These are phyloP conservation scores for Sarcophaga rosellei DNA, from an alignment of 2,888 invertebrate species.

Conservation along the genomic window DNA sequence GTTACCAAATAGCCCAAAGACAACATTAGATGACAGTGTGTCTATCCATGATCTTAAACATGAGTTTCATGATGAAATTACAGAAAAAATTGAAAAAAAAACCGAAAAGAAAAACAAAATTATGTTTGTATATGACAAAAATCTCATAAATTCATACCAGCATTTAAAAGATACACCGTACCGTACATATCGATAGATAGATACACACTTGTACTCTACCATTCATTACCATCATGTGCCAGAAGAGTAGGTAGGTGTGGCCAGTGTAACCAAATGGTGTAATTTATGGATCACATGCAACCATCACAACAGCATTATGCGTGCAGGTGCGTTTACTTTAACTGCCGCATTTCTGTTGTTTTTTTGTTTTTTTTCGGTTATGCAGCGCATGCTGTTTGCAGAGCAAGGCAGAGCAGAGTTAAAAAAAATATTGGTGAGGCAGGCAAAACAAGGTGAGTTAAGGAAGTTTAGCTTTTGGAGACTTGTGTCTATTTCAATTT, in stretches of 20 bases:
- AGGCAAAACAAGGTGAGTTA: not conserved
- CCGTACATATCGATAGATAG: not conserved
- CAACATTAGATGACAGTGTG: conserved; percentile 23
- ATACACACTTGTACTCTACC: no score
- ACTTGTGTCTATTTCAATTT: conserved; percentile 28
- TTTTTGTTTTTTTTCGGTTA: not conserved
- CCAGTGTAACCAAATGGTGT: conserved; percentile 67
- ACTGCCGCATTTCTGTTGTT: conserved; percentile 57
- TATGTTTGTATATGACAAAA: conserved; percentile 60
- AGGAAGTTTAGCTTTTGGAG: conserved; percentile 30
- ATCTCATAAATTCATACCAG: conserved; percentile 53
- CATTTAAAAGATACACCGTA: conserved; percentile 11
- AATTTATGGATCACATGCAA: conserved; percentile 64
- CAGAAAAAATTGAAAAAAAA: conserved; percentile 3
- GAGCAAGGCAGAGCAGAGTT: not conserved
- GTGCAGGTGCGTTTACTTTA: conserved; percentile 65
- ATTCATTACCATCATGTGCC: no score
- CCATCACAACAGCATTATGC: conserved; percentile 37
- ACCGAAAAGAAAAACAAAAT: conserved; percentile 8
- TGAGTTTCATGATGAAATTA: conserved; percentile 18
- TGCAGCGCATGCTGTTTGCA: not conserved
- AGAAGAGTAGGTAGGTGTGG: conserved; percentile 57
- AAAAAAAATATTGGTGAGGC: not conserved
- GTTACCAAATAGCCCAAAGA: conserved; percentile 16
- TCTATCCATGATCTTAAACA: conserved; percentile 57